Evolutionary conservation across 2,888 invertebrate species (phyloP).

Genomic region (Caenorhabditis sp.): DNA sequence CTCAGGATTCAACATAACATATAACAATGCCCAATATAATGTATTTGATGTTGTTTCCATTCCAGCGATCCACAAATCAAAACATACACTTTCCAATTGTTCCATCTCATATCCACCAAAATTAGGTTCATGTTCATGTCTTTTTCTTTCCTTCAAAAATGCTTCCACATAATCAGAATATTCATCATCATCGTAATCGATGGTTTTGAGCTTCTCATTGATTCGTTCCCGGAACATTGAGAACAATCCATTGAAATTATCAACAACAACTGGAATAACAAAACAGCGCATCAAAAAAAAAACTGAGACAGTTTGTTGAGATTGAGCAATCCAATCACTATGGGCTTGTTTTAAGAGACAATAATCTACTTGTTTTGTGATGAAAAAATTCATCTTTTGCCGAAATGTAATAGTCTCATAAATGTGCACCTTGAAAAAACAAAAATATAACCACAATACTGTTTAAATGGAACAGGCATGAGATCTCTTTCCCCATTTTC

Average conservation of each 20-base stretch:
- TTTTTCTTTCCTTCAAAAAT: constrained; percentile 44
- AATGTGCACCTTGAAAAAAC: too few relatives aligned
- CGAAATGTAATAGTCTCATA: too few relatives aligned
- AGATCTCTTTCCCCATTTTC: too few relatives aligned
- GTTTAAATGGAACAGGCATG: too few relatives aligned
- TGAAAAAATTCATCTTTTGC: too few relatives aligned
- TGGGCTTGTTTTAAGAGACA: too few relatives aligned
- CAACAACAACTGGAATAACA: constrained; percentile 27
- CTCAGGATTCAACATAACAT: constrained; percentile 37
- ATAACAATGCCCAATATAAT: constrained; percentile 44
- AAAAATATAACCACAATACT: too few relatives aligned
- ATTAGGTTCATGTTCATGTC: constrained; percentile 34
- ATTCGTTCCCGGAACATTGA: constrained; percentile 36
- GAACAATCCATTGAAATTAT: constrained; percentile 26
- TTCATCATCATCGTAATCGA: constrained; percentile 44
- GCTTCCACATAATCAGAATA: constrained; percentile 48
- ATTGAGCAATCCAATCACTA: too few relatives aligned
- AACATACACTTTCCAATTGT: constrained; percentile 37
- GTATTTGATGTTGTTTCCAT: constrained; percentile 56
- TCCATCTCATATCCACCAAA: constrained; percentile 40
- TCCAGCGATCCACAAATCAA: constrained; percentile 56
- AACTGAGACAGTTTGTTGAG: too few relatives aligned
- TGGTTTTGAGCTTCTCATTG: constrained; percentile 22
- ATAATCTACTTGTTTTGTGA: too few relatives aligned
- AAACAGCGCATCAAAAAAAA: too few relatives aligned